Base-by-base conservation (phyloP, 2,113 vertebrate species). In the Ailuropoda melanoleuca region DNA sequence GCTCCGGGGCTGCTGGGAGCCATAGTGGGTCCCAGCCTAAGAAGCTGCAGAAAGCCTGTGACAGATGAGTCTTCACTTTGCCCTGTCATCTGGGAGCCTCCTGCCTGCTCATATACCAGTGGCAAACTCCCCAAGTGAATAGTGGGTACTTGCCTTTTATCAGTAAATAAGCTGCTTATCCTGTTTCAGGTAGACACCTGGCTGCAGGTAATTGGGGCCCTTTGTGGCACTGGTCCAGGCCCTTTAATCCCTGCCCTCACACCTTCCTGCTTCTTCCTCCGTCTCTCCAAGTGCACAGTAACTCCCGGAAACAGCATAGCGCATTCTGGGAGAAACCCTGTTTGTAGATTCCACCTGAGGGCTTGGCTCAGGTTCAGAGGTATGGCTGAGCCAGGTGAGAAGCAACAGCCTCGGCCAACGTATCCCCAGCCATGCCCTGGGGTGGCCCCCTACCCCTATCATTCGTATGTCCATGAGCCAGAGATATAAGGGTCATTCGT, bases 91-190 rank as follows among this genome's bases (percentile, higher is more conserved):
- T 10, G 19, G 68, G 72, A 37, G 29, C 11, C 17, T 85, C 53
- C 48, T 70, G 81, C 26, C 55, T 53, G 6, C 50, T 46, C 4
- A 8, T 34, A 84, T 13, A 34, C 53, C 53, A 46, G 90, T 10
- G 64, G 66, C 60, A 43, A 77, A 17, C 34, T 23, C 62, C 48
- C 90, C 39, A 66, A 34, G 34, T 31, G 50, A 31, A 55, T 72
- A 43, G 55, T 26, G 6, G 80, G 3, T 12, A 18, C 8, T 66
- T 74, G 29, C 37, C 29, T 68, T 68, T 84, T 50, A 78, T 34
- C 80, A 72, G 46, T 74, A 84, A 78, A 34, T 87, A 86, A 96
- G 85, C 94, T 34, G 14, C 86, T 95, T 93, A 85, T 55, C 24
- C 15, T 9, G 39, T 43, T 13, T 80, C 64, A 19, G 75, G 80